Percentiles rank a stretch among this genome's conserved stretches.
phyloP scores from a whole-genome alignment of 2,113 vertebrate genomes.

The Mellivora capensis region DNA sequence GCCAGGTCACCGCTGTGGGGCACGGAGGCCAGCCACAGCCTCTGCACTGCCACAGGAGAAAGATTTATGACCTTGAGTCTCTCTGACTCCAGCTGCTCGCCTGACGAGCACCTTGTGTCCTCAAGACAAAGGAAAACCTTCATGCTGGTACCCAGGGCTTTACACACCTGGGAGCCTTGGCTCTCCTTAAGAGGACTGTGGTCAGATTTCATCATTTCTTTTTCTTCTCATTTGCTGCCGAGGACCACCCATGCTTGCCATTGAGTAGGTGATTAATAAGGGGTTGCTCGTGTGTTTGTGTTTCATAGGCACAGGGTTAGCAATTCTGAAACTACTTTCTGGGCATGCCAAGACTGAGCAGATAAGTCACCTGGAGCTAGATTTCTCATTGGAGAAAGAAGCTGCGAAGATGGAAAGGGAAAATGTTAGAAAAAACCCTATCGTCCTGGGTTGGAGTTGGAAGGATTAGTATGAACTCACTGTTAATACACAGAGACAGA shows the following conservation, averaged over 20 bases:
- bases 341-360: not conserved
- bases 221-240: not conserved
- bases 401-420: not conserved
- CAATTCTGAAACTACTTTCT: conserved; percentile 19
- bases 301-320: not conserved
- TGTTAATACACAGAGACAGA: not conserved
- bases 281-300: not conserved
- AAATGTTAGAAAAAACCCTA: not conserved
- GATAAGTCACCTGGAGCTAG: not conserved
- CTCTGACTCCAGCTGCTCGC: not conserved
- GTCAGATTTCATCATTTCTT: not conserved
- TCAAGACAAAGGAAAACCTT: not conserved
- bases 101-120: not conserved
- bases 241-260: not conserved
- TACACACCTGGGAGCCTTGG: not conserved
- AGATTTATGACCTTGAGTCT: not conserved
- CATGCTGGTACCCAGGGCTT: not conserved
- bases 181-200: not conserved
- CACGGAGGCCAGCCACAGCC: not conserved
- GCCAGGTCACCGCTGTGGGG: not conserved
- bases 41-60: not conserved
- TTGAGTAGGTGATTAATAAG: not conserved
- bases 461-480: not conserved
- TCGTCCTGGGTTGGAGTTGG: not conserved
- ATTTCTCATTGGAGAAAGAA: not conserved